Conservation (phyloP, 2,797 vertebrate genomes). For the Pseudocheirus occidentalis region DNA sequence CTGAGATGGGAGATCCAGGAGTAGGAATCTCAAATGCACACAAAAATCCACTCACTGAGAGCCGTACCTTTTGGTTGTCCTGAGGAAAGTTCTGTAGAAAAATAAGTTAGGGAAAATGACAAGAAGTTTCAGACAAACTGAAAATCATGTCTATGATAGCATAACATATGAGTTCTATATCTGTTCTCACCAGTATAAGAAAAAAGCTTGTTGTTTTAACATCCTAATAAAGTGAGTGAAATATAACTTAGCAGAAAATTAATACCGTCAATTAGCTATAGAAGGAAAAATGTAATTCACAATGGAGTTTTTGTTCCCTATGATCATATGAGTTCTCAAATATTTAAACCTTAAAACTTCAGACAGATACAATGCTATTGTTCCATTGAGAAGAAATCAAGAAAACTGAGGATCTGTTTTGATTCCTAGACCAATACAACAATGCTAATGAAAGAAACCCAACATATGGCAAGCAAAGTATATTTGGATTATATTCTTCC, state of each 20-base stretch:
- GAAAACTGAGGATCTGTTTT: slow-evolving; percentile 8
- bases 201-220: slow-evolving; percentile 24
- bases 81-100: slow-evolving; percentile 93
- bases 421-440: slow-evolving; percentile 40
- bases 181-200: slow-evolving; percentile 13
- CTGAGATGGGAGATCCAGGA: slow-evolving; percentile 93
- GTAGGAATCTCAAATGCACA: slow-evolving; percentile 97
- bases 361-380: background rate
- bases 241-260: slow-evolving; percentile 27
- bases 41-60: slow-evolving; percentile 94
- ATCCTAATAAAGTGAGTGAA: slow-evolving; percentile 36
- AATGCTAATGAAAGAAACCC: slow-evolving; percentile 23
- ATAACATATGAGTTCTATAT: slow-evolving; percentile 28
- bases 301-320: background rate
- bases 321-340: slow-evolving; percentile 9
- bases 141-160: slow-evolving; percentile 44
- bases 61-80: slow-evolving; percentile 98
- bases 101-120: background rate
- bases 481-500: slow-evolving; percentile 42
- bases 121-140: slow-evolving; percentile 34
- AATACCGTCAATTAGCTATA: slow-evolving; percentile 5
- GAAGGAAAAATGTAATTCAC: background rate
- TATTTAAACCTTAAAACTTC: slow-evolving; percentile 38
- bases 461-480: slow-evolving; percentile 12
- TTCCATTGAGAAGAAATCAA: slow-evolving; percentile 46